These are phyloP conservation scores for Pomatostomus ruficeps DNA, from an alignment of 2,113 vertebrate genomes.

Conservation along the genomic window DNA sequence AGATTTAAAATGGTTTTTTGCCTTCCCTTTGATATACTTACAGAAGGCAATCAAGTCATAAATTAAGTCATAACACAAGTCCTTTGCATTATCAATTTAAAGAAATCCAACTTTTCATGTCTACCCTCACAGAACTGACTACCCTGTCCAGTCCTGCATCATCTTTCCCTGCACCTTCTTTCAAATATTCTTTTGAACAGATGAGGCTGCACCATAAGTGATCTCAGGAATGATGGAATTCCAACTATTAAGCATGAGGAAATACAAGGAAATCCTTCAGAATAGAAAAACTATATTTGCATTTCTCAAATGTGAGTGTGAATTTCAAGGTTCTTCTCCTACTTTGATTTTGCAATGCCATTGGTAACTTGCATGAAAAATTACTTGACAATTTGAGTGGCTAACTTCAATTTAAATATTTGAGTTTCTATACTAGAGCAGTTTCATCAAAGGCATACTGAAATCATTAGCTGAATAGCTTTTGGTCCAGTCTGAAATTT, in stretches of 20 bases:
- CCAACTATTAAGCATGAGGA: background rate
- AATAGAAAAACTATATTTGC: background rate
- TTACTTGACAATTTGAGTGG: background rate
- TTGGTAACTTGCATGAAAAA: background rate
- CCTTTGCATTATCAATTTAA: background rate
- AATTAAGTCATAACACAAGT: background rate
- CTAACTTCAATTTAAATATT: background rate
- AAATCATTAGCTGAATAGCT: background rate
- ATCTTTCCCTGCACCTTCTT: background rate
- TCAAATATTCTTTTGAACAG: background rate
- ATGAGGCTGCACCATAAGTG: background rate
- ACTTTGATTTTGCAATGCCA: background rate
- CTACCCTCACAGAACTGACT: background rate
- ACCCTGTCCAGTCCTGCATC: background rate
- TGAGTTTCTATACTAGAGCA: background rate
- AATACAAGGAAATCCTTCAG: background rate
- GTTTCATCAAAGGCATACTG: background rate
- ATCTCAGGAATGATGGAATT: background rate
- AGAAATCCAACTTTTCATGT: background rate
- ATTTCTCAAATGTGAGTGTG: background rate
- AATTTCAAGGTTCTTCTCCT: background rate
- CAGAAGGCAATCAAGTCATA: background rate
- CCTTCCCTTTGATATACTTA: background rate
- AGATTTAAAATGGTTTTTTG: background rate
- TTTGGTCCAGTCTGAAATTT: background rate